Conservation (phyloP, 2,888 invertebrate genomes). For the Limnephilus marmoratus region DNA sequence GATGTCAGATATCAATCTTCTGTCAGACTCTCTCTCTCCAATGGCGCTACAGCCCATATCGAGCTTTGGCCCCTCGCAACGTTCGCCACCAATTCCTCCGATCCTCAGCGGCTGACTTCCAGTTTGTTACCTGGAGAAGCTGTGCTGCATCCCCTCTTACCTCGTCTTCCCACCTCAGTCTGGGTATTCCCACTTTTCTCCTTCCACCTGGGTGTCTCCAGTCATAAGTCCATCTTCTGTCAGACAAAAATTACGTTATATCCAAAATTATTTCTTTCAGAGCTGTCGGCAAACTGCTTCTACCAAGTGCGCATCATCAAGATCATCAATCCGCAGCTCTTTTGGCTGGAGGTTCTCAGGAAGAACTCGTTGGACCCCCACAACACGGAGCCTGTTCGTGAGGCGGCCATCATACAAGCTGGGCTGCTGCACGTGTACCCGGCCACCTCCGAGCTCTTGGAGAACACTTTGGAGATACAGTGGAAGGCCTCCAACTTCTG, state of each 20-base stretch:
- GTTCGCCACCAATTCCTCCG: too few relatives aligned
- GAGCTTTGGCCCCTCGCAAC: too few relatives aligned
- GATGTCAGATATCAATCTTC: too few relatives aligned
- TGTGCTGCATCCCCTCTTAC: too few relatives aligned
- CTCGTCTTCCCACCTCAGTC: too few relatives aligned
- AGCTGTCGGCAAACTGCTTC: constrained; percentile 63
- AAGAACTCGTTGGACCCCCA: background rate
- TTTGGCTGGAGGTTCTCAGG: constrained; percentile 70
- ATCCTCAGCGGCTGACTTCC: too few relatives aligned
- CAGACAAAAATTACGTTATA: background rate
- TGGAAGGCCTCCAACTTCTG: constrained; percentile 68
- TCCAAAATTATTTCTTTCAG: background rate
- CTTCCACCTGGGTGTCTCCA: too few relatives aligned
- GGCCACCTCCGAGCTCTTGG: constrained; percentile 67
- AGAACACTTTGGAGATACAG: constrained; percentile 66
- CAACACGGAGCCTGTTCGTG: constrained; percentile 65
- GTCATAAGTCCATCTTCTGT: too few relatives aligned
- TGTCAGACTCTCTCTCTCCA: too few relatives aligned
- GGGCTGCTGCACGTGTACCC: constrained; percentile 72
- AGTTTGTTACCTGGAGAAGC: too few relatives aligned
- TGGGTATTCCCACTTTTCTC: too few relatives aligned
- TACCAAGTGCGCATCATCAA: constrained; percentile 71
- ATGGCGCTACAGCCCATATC: too few relatives aligned
- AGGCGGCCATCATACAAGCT: constrained; percentile 70
- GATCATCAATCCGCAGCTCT: constrained; percentile 71